Evolutionary conservation across 2,888 invertebrate species (phyloP).

Genomic region (Spialia ferax): DNA sequence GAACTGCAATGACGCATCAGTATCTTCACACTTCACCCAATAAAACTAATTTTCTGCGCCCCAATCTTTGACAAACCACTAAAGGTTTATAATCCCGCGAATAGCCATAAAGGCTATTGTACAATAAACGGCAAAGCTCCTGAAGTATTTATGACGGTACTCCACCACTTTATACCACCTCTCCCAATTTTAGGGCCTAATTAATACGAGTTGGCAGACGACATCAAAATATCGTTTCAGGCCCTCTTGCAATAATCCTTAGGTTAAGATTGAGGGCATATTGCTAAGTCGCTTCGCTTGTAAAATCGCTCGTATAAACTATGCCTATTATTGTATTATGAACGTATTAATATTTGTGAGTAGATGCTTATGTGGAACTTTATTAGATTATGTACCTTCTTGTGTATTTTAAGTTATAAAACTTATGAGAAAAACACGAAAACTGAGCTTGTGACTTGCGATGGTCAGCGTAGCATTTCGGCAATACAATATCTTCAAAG

Average conservation of each 20-base stretch:
- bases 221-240: constrained; percentile 59
- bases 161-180: constrained; percentile 26
- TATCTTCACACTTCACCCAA: no score
- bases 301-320: background rate
- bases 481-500: no score
- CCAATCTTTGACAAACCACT: constrained; percentile 35
- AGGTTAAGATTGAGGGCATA: constrained; percentile 37
- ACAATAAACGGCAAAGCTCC: constrained; percentile 46
- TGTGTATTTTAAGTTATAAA: no score
- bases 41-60: background rate
- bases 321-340: no score
- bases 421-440: no score
- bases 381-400: no score
- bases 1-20: no score
- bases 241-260: constrained; percentile 37
- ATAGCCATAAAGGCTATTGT: constrained; percentile 34
- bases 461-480: no score
- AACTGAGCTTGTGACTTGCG: no score
- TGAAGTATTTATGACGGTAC: constrained; percentile 51
- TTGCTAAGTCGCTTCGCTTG: background rate
- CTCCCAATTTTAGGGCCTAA: constrained; percentile 49
- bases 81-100: constrained; percentile 26
- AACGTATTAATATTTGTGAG: no score
- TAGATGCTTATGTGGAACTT: no score
- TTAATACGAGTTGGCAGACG: constrained; percentile 53